phyloP scores from a whole-genome alignment of 37 sponge, comb jelly and placozoan genomes.

The Halisarca cf. caerulea region DNA sequence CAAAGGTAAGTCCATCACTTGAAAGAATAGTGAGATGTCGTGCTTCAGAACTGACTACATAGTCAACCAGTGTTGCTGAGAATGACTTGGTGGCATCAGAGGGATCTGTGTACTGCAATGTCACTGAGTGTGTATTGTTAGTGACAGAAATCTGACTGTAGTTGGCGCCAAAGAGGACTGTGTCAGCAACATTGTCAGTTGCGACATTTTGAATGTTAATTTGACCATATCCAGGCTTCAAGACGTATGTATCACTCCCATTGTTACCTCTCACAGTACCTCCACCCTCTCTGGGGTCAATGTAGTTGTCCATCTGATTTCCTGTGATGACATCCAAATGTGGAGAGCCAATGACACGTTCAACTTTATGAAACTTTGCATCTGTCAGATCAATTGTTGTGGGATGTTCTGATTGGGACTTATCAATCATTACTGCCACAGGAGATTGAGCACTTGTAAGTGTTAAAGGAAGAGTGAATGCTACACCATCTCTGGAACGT shows the following conservation, averaged over 20 bases:
- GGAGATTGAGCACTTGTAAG: background rate
- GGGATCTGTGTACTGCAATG: background rate
- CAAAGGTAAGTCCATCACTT: background rate
- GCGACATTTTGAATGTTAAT: slow-evolving; percentile 21
- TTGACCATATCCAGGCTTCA: background rate
- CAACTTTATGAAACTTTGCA: background rate
- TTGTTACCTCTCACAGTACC: background rate
- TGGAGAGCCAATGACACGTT: background rate
- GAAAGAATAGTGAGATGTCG: background rate
- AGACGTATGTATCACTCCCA: slow-evolving; percentile 37
- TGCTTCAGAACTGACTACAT: too few relatives aligned
- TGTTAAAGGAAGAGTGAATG: too few relatives aligned
- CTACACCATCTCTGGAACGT: too few relatives aligned
- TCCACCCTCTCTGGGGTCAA: slow-evolving; percentile 16
- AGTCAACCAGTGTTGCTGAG: background rate
- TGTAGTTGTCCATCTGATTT: slow-evolving; percentile 11
- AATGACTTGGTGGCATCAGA: background rate
- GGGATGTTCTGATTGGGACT: too few relatives aligned
- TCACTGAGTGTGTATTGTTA: background rate
- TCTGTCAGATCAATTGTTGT: too few relatives aligned
- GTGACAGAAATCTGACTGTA: slow-evolving; percentile 5
- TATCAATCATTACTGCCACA: background rate
- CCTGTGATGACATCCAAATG: background rate
- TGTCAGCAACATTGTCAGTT: background rate
- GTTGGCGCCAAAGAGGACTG: background rate